Percentiles rank a stretch among this genome's conserved stretches.
These are phyloP conservation scores for Geotrupes spiniger DNA, from an alignment of 2,888 invertebrate species.

Conservation along the genomic window DNA sequence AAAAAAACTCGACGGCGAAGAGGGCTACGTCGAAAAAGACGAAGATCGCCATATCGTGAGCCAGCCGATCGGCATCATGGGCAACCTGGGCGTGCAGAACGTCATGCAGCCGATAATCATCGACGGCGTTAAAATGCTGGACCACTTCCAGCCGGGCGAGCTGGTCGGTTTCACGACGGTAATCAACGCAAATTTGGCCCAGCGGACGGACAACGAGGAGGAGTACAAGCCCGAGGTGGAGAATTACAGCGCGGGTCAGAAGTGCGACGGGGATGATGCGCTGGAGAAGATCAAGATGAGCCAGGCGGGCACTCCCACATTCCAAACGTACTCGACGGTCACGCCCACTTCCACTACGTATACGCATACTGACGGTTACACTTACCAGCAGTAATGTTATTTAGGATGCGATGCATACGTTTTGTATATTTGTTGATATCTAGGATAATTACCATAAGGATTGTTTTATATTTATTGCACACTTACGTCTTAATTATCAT, in stretches of 20 bases:
- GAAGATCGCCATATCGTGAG: conserved; percentile 22
- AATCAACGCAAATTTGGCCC: conserved; percentile 19
- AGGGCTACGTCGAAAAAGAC: conserved; percentile 13
- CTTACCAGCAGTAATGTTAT: neutral
- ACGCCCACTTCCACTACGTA: conserved; percentile 20
- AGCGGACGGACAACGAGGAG: conserved; percentile 11
- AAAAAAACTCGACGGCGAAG: conserved; percentile 24
- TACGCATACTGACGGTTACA: conserved; percentile 11
- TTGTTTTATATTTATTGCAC: too few relatives aligned
- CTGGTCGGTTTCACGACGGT: conserved; percentile 23
- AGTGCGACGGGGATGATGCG: conserved; percentile 21
- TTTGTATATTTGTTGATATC: too few relatives aligned
- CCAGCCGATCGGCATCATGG: conserved; percentile 8
- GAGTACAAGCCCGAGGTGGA: conserved; percentile 27
- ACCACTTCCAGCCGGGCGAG: conserved; percentile 34
- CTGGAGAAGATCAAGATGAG: conserved; percentile 18
- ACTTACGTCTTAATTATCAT: too few relatives aligned
- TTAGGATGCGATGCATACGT: too few relatives aligned
- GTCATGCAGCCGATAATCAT: conserved; percentile 36
- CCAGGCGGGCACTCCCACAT: conserved; percentile 10
- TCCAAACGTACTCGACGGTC: conserved; percentile 20
- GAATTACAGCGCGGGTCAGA: conserved; percentile 24
- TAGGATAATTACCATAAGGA: too few relatives aligned
- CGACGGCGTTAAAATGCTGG: conserved; percentile 39
- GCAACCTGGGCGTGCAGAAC: too few relatives aligned